Evolutionary conservation across 2,113 vertebrate species (phyloP), one percentile per base, ranked within the genome.

Genomic region (Gulo gulo): DNA sequence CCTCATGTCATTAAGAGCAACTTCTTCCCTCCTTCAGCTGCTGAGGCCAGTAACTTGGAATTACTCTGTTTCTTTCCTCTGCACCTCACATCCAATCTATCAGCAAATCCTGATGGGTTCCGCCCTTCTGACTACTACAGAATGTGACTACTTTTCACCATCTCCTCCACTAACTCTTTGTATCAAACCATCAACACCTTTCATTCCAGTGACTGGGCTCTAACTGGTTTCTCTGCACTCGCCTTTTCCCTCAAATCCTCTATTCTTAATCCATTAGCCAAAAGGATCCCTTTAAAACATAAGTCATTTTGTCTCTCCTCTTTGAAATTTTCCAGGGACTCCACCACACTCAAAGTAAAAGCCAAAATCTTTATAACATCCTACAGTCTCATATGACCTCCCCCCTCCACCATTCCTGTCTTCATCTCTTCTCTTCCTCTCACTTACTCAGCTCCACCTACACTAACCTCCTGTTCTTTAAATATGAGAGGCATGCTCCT

Each of bases 251-350:
- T 92, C 34, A 5, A 89, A 92, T 57, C 55, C 16, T 94, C 63
- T 42, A 82, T 82, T 88, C 45, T 81, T 81, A 91, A 88, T 65
- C 14, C 34, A 92, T 67, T 86, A 36, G 39, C 42, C 45, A 83
- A 81, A 88, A 96, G 59, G n/a, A 78, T 83, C 12, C 15, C 45
- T 81, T 95, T 94, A 82, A 96, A 84, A 91, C 16, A 20, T 65
- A 61, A 78, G 50, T 42, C 42, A 81, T 85, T 42, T 92, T 71
- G 1, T 65, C 29, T 29, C 10, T 74, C 34, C 13, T 88, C 52
- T 93, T 93, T 13, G 67, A 45, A 80, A 61, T 18, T 83, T 76
- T 80, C 71, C 39, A 95, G 79, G 50, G 36, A 59, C 55, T 6
- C 57, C 9, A 47, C 57, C 61, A 85, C 61, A 73, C 69, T 42